Conservation (phyloP, 2,797 vertebrate genomes). For the Odontamblyopus rebecca region DNA sequence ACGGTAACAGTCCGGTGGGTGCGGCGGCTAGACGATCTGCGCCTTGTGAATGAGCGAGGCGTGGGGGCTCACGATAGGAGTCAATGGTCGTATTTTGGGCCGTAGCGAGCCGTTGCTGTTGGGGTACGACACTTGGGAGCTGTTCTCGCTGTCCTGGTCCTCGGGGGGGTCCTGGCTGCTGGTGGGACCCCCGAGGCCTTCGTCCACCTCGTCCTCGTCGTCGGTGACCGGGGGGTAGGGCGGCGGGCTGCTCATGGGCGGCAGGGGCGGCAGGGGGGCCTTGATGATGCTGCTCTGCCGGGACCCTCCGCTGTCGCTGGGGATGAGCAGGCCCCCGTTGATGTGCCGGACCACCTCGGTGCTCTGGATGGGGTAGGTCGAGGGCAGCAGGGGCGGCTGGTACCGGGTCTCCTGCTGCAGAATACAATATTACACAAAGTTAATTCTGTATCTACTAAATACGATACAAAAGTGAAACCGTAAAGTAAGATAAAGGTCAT, state of each 20-base stretch:
- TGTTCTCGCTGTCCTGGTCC: constrained; percentile 75
- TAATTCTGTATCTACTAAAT: no score
- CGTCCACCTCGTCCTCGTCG: constrained; percentile 71
- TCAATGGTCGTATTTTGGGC: constrained; percentile 75
- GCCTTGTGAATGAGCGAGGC: constrained; percentile 77
- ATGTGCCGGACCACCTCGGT: constrained; percentile 54
- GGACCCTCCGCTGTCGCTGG: constrained; percentile 40
- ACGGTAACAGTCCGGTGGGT: neutral
- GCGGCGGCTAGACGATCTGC: constrained; percentile 85
- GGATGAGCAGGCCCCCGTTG: constrained; percentile 62
- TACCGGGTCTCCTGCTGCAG: constrained; percentile 60
- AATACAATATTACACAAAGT: neutral
- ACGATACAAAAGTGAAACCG: no score
- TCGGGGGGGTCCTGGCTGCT: constrained; percentile 74
- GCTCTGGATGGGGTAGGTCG: constrained; percentile 53
- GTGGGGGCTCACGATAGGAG: constrained; percentile 69
- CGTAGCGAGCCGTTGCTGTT: constrained; percentile 83
- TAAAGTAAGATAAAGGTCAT: no score
- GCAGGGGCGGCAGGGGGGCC: constrained; percentile 46
- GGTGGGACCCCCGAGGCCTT: constrained; percentile 68
- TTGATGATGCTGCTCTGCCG: constrained; percentile 45
- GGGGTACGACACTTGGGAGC: constrained; percentile 85
- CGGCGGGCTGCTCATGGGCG: constrained; percentile 45
- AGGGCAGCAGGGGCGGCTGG: constrained; percentile 67
- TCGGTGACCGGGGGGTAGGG: constrained; percentile 60